Base-by-base conservation (phyloP, 2,797 vertebrate genomes). In the Ctenosaura bakeri region DNA sequence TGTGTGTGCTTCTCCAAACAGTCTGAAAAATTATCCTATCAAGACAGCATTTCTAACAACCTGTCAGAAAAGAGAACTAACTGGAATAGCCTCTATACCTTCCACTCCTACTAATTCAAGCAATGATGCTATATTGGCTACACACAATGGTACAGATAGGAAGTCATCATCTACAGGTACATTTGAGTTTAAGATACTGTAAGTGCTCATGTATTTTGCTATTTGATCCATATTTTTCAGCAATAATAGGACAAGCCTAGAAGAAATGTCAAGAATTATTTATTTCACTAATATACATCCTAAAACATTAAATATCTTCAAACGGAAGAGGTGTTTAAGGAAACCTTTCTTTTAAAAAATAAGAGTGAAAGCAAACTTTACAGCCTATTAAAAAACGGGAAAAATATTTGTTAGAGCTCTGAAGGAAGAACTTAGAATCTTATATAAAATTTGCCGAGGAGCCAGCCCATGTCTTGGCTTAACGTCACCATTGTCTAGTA, bases 131-230 rank as follows among this genome's bases (percentile, higher is more conserved):
- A 14, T 35, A 46, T 86, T 69, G 87, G 18, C 89, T 74, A 10
- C 90, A 87, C 94, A 94, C 59, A 95, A 89, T 79, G 92, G 54
- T 74, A 94, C 93, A 64, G 91, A 90, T 90, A 95, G 92, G 88
- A 91, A 94, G 0, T 86, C 89, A 94, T 88, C 54, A 52, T 83
- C 35, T 54, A 46, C 94, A 97, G 97, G 97, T 97, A 13, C 66
- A 66, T 86, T 91, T 80, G 13, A 42, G 29, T 92, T 88, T 54
- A 91, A 66, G 20, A 52, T 83, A 76, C n/a, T 16, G 12, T 54
- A 14, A 73, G n/a, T n/a, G 76, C 8, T 24, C 35, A 35, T 73
- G 22, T 54, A 64, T 62, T 74, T 69, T 32, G 32, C 3, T 83
- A 82, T 26, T 59, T 16, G 20, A 74, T 38, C 46, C 29, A 46